Base-by-base conservation (phyloP, 2,797 vertebrate genomes). In the Sebastes kiyomatsui region DNA sequence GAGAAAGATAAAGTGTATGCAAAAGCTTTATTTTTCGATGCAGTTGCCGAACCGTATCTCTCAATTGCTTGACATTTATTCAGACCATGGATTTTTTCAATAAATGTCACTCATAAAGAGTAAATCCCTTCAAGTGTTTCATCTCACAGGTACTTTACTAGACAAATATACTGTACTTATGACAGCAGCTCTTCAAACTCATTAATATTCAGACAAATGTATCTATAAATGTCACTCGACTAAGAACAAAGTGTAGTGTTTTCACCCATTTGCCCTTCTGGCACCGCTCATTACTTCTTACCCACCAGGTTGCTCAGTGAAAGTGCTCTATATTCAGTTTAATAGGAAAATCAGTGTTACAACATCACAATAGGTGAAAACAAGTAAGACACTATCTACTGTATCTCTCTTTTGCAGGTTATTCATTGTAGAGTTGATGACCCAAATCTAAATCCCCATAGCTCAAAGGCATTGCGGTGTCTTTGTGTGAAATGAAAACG, bases 371-470 rank as follows among this genome's bases (percentile, higher is more conserved):
- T 33, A 81, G 83, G 78, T 85, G 67, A 84, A 87, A 82, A 82
- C 69, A 84, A 84, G 52, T 58, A 69, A 78, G 52, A 81, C 49
- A 52, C 35, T 38, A 80, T 82, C 83, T 46, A 42, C 38, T 42
- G 6, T 81, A 82, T 86, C 77, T 87, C 68, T 72, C 60, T 74
- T 81, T 86, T 81, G 65, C 83, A 81, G 67, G 22, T 59, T 55
- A 62, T 84, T 77, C 75, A 81, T 66, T 84, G 79, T 74, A 38
- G 73, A 83, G 84, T 82, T 83, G 80, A 86, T 86, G 77, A 87
- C 80, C 81, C 75, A 84, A 83, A 81, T 83, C 81, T 77, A 79
- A 76, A 32, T 75, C 67, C 67, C 60, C 13, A 20, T n/a, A 35
- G 69, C 72, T 71, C 66, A 74, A 56, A 78, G 67, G 22, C 23